These are phyloP conservation scores for Periparus ater DNA, from an alignment of 2,797 vertebrate genomes.

Conservation along the genomic window DNA sequence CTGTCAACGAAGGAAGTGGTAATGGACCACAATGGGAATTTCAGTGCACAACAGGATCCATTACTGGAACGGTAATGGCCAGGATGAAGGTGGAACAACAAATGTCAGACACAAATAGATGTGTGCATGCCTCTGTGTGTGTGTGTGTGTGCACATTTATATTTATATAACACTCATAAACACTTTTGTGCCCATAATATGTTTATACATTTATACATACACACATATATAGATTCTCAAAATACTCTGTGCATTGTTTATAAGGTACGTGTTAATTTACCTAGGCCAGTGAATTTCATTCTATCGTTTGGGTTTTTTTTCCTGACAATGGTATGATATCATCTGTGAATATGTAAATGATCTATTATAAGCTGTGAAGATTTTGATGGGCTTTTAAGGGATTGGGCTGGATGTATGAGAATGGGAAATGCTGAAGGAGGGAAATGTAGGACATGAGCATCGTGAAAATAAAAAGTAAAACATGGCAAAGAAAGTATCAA, in stretches of 20 bases:
- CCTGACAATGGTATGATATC: neutral
- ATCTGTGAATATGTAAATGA: constrained; percentile 33
- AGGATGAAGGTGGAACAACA: constrained; percentile 1
- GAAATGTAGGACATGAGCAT: neutral
- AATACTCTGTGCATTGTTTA: neutral
- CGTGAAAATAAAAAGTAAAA: neutral
- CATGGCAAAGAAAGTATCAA: neutral
- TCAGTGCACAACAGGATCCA: constrained; percentile 4
- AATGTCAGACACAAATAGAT: neutral
- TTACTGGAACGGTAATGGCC: neutral
- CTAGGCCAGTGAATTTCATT: neutral
- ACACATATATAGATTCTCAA: neutral
- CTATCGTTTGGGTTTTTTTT: neutral
- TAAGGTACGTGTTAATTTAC: neutral
- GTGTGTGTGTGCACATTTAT: too few species aligned
- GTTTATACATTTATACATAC: neutral
- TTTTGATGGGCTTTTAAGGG: neutral
- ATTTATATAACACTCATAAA: neutral
- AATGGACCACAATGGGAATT: constrained; percentile 49
- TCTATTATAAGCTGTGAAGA: neutral
- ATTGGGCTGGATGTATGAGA: neutral
- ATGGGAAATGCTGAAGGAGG: neutral
- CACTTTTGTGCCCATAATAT: neutral
- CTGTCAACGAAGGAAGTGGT: constrained; percentile 30
- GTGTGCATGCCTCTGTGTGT: neutral